phyloP scores from a whole-genome alignment of 2,113 vertebrate genomes.

The Mesoclemmys tuberculata region DNA sequence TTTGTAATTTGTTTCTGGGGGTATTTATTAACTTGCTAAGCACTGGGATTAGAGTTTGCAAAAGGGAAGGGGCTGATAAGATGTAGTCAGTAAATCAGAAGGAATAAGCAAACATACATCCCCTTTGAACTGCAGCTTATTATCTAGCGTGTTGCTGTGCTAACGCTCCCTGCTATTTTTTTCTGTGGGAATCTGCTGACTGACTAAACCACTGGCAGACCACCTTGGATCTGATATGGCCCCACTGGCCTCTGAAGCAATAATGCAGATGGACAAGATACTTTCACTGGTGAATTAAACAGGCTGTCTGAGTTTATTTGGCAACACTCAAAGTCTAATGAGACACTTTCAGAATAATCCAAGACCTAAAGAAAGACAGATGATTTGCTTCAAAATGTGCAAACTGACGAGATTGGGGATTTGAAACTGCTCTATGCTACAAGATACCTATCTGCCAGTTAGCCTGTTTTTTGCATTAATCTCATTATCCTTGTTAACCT shows the following conservation, averaged over 20 bases:
- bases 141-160: background rate
- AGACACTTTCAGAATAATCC: background rate
- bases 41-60: background rate
- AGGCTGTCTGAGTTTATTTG: background rate
- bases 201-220: slow-evolving; percentile 12
- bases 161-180: background rate
- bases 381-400: background rate
- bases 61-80: background rate
- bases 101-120: background rate
- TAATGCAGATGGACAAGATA: background rate
- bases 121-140: slow-evolving; percentile 1
- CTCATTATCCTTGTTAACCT: background rate
- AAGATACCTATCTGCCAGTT: fast-evolving
- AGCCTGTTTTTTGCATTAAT: background rate
- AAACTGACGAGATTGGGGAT: background rate
- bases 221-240: slow-evolving; percentile 1
- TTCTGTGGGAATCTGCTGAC: slow-evolving; percentile 39
- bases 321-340: background rate
- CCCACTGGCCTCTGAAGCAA: fast-evolving
- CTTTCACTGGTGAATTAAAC: background rate
- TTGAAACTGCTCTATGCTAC: fast-evolving
- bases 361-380: slow-evolving; percentile 3
- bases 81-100: background rate
- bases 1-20: background rate
- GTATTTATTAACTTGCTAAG: background rate